Conservation (phyloP, 2,888 invertebrate genomes). For the Cepaea hortensis region DNA sequence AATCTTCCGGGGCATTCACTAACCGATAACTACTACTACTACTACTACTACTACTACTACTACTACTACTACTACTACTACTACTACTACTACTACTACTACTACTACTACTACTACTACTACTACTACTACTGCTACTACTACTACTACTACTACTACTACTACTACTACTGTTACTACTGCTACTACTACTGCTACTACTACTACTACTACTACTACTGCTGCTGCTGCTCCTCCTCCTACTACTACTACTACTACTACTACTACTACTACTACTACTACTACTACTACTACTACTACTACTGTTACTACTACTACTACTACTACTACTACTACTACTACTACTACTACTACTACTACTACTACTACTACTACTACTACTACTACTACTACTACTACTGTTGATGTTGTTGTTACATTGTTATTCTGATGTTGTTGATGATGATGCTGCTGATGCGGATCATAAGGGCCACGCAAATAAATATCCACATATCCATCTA, state of each 20-base stretch:
- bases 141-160: constrained; percentile 34
- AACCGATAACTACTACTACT: constrained; percentile 12
- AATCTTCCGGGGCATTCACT: too few relatives aligned
- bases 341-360: constrained; percentile 40
- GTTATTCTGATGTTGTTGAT: too few relatives aligned
- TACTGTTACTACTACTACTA: constrained; percentile 45
- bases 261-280: too few relatives aligned
- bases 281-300: constrained; percentile 22
- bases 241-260: too few relatives aligned
- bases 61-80: constrained; percentile 36
- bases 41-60: constrained; percentile 46
- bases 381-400: constrained; percentile 39
- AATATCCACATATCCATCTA: too few relatives aligned
- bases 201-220: too few relatives aligned
- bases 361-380: constrained; percentile 42
- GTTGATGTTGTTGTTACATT: constrained; percentile 20
- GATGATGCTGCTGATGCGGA: too few relatives aligned
- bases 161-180: not conserved
- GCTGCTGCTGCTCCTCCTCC: too few relatives aligned
- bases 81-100: constrained; percentile 41
- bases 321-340: constrained; percentile 40
- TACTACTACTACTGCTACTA: constrained; percentile 39
- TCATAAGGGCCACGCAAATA: too few relatives aligned
- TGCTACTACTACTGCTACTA: too few relatives aligned
- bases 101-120: constrained; percentile 40